Base-by-base conservation (phyloP, 2,797 vertebrate species). In the Nyctalus aviator region DNA sequence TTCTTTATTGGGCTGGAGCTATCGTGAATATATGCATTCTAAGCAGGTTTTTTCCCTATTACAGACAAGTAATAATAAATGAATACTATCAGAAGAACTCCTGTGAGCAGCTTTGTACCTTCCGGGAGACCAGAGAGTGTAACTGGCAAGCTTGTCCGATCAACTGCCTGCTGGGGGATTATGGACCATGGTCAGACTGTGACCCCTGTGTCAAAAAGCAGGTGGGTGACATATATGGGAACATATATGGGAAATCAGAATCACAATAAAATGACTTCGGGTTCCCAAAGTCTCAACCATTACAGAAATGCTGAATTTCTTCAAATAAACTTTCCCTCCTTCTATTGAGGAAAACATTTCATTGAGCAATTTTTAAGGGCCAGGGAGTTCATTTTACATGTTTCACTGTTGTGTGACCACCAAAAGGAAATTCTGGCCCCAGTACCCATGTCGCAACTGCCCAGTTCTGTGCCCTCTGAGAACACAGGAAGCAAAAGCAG, bases 181-280 rank as follows among this genome's bases (percentile, higher is more conserved):
- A 98, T 32, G 98, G 99, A 55, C 93, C 97, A 0, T 99, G 99
- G 99, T 99, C 99, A 8, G 98, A 98, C 69, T 99, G 99, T 95
- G 99, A 99, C 0, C 98, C 99, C 3, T 99, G 99, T 81, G 93
- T 98, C 97, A 98, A 97, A 96, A 99, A 99, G 97, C 98, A 99
- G 98, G 99, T 99, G 97, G 25, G 94, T 94, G 72, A 91, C 0
- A 11, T 6, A 14, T 6, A n/a, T n/a, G n/a, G n/a, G 8, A 6
- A 1, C 44, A 55, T 17, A 25, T 12, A n/a, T 41, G 23, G 30
- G 30, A 59, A 88, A 64, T 68, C 9, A 5, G 30, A 93, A 53
- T 94, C 82, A 41, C 9, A 32, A 9, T 20, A 35, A 84, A 89
- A 55, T 13, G 13, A 11, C 37, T 82, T 82, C 9, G 0, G 14